These are phyloP conservation scores for Drosophila kikkawai DNA, from an alignment of 1,140 invertebrate genomes.

Conservation along the genomic window DNA sequence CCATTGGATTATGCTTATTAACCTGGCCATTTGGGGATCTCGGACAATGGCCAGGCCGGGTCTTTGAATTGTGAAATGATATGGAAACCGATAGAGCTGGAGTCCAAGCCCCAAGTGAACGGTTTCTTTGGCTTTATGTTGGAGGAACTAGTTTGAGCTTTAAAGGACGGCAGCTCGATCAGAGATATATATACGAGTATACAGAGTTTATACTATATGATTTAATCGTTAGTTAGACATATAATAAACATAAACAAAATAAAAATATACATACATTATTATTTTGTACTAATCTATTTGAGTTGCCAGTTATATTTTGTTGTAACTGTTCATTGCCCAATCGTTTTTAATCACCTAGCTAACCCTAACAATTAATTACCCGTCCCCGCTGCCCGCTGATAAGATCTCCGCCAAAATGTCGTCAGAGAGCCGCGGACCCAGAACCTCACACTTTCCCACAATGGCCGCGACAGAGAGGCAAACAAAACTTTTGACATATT, in stretches of 20 bases:
- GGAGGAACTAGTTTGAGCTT: constrained; percentile 11
- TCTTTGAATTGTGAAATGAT: constrained; percentile 55
- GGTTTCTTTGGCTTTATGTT: constrained; percentile 6
- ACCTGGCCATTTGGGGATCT: constrained; percentile 60
- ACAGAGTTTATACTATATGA: not conserved
- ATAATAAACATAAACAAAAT: not conserved
- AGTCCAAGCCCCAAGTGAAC: constrained; percentile 38
- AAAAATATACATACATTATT: too few species aligned
- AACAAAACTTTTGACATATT: constrained; percentile 71
- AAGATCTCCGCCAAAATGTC: constrained; percentile 28
- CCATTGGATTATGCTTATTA: constrained; percentile 72
- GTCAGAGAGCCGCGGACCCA: constrained; percentile 15
- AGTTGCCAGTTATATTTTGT: too few species aligned
- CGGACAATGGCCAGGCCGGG: constrained; percentile 44
- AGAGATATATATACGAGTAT: not conserved
- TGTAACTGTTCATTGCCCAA: not conserved
- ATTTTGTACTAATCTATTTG: not conserved
- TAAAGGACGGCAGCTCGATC: constrained; percentile 1
- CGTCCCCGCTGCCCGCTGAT: constrained; percentile 9
- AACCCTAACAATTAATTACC: constrained; percentile 30
- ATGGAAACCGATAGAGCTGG: constrained; percentile 38
- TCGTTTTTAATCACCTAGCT: not conserved
- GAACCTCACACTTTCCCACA: constrained; percentile 56
- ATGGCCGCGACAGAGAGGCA: constrained; percentile 47
- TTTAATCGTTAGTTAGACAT: not conserved